Percentiles rank a stretch among this genome's conserved stretches.
These are phyloP conservation scores for Arctia plantaginis DNA, from an alignment of 2,888 invertebrate species.

Conservation along the genomic window DNA sequence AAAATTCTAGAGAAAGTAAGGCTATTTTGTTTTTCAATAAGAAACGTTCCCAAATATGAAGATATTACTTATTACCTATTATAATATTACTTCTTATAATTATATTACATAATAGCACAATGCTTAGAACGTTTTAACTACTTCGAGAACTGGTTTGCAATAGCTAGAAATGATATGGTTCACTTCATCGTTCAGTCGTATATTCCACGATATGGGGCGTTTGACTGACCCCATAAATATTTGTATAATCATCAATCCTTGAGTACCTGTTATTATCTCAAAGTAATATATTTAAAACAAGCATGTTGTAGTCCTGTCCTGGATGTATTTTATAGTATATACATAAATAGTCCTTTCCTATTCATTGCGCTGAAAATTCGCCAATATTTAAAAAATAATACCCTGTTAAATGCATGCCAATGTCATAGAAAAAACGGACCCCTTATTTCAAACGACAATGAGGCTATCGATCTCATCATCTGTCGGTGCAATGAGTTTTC, in stretches of 20 bases:
- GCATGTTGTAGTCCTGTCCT: too few relatives aligned
- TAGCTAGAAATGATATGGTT: neutral
- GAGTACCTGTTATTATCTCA: neutral
- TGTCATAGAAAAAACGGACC: too few relatives aligned
- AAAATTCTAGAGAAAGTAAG: conserved; percentile 95
- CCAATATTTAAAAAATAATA: neutral
- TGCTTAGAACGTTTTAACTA: neutral
- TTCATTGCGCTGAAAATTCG: neutral
- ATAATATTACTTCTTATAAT: neutral
- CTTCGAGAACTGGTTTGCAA: neutral
- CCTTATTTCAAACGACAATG: too few relatives aligned
- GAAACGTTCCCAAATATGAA: neutral
- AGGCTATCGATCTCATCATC: too few relatives aligned
- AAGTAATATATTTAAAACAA: neutral
- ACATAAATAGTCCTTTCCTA: too few relatives aligned
- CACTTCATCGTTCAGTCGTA: neutral
- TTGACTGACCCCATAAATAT: neutral
- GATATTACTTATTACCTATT: too few relatives aligned
- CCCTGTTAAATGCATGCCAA: too few relatives aligned
- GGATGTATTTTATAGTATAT: too few relatives aligned
- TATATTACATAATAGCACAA: neutral
- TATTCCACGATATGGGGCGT: neutral
- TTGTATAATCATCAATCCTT: neutral
- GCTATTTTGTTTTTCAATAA: neutral
- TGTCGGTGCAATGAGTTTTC: too few relatives aligned